Conservation (phyloP, 2,888 invertebrate genomes). For the Eupeodes luniger region DNA sequence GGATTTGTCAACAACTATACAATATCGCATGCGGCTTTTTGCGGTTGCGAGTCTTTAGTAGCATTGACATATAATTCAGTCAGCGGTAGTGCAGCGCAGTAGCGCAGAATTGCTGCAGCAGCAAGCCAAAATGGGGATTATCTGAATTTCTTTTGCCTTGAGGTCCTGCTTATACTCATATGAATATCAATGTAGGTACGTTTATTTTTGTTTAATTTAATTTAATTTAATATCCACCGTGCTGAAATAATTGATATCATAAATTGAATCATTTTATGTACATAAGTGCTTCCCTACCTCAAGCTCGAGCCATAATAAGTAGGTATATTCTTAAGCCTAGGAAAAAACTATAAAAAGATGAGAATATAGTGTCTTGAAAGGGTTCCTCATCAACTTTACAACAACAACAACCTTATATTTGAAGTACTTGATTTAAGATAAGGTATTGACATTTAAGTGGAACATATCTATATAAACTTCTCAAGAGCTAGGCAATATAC, state of each 20-base stretch:
- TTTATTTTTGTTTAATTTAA: neutral
- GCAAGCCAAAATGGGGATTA: slow-evolving; percentile 10
- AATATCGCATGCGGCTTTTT: slow-evolving; percentile 26
- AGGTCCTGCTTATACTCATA: neutral
- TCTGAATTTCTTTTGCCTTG: slow-evolving; percentile 24
- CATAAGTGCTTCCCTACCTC: slow-evolving; percentile 4
- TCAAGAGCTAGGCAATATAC: slow-evolving; percentile 13
- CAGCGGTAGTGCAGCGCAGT: neutral
- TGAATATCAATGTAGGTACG: neutral
- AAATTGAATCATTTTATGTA: slow-evolving; percentile 22
- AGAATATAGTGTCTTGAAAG: neutral
- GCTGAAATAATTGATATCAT: slow-evolving; percentile 24
- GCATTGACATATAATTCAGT: slow-evolving; percentile 33
- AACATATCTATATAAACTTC: slow-evolving; percentile 12
- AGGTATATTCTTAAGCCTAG: too few species aligned
- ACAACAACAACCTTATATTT: neutral
- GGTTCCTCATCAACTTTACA: neutral
- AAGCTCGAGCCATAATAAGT: neutral
- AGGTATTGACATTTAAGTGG: slow-evolving; percentile 25
- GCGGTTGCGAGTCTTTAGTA: slow-evolving; percentile 11
- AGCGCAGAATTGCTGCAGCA: neutral
- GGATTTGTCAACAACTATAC: slow-evolving; percentile 42
- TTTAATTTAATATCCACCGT: neutral
- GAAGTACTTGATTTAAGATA: slow-evolving; percentile 11
- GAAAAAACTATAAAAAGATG: neutral